A percentile compares a stretch with the other conserved stretches of the same genome.
phyloP scores from a whole-genome alignment of 2,113 vertebrate genomes.

The Mormyrus lacerda region DNA sequence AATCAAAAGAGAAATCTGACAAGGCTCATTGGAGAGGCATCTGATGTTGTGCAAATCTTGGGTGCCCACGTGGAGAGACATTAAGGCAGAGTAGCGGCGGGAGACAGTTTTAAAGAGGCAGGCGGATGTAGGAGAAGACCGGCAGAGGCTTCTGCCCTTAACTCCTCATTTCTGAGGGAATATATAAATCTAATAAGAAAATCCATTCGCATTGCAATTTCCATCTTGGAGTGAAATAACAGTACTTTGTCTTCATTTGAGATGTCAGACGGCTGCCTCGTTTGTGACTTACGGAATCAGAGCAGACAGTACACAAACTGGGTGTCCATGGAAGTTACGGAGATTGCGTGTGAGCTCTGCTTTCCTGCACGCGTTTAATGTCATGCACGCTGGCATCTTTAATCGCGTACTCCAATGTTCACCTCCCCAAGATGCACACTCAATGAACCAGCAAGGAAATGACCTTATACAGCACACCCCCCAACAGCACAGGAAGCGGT shows the following conservation, averaged over 20 bases:
- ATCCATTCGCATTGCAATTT: conserved; percentile 11
- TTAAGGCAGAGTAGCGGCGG: neutral
- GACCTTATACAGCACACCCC: neutral
- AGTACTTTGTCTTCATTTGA: conserved; percentile 22
- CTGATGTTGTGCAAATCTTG: neutral
- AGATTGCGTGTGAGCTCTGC: neutral
- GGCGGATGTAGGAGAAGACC: neutral
- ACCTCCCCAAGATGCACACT: neutral
- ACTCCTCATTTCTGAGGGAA: conserved; percentile 2
- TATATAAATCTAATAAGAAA: conserved; percentile 17
- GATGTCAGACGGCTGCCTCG: neutral
- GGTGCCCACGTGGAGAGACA: neutral
- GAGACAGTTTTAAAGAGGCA: neutral
- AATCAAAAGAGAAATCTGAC: neutral
- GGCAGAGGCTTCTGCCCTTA: conserved; percentile 4
- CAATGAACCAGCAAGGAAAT: neutral
- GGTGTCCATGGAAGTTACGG: neutral
- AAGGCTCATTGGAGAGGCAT: neutral
- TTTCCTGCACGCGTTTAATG: neutral
- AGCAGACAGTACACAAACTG: neutral
- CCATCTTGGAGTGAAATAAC: conserved; percentile 18
- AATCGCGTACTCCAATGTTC: neutral
- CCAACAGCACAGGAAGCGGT: neutral
- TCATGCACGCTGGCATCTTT: neutral
- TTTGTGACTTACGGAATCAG: neutral